These are phyloP conservation scores for Drosophila niveifrons DNA, from an alignment of 2,888 invertebrate genomes.

Conservation along the genomic window DNA sequence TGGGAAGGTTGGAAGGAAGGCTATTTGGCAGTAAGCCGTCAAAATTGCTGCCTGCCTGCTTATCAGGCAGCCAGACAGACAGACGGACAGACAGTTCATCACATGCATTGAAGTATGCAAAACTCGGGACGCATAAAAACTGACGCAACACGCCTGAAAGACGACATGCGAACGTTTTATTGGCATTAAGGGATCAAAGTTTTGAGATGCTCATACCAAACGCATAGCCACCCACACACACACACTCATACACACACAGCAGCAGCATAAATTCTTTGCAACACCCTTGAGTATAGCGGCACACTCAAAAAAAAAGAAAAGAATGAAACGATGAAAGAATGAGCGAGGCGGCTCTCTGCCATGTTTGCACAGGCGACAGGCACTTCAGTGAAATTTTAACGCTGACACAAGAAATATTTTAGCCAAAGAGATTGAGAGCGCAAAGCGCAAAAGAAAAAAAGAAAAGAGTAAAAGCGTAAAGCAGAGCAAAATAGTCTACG, in stretches of 20 bases:
- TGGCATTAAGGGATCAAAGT: constrained; percentile 80
- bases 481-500: background rate
- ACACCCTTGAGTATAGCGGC: constrained; percentile 66
- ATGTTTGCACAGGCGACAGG: constrained; percentile 74
- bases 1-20: constrained; percentile 14
- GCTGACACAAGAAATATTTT: constrained; percentile 79
- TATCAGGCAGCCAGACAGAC: constrained; percentile 58
- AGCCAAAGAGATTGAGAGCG: constrained; percentile 48
- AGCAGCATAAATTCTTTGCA: constrained; percentile 67
- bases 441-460: background rate
- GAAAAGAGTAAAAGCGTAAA: constrained; percentile 7
- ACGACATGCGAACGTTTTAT: constrained; percentile 80
- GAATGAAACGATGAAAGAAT: constrained; percentile 13
- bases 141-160: constrained; percentile 73
- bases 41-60: constrained; percentile 61
- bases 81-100: constrained; percentile 52
- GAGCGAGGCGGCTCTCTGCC: constrained; percentile 13
- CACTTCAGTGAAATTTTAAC: constrained; percentile 74
- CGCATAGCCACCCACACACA: constrained; percentile 17
- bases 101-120: constrained; percentile 66
- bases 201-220: constrained; percentile 45
- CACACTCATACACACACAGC: constrained; percentile 3
- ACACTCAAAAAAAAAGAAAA: constrained; percentile 12
- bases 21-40: constrained; percentile 62
- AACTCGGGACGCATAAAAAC: constrained; percentile 64